Evolutionary conservation across 35 echinoderm and acorn worm species (phyloP).

Genomic region (Stichopus chloronotus): DNA sequence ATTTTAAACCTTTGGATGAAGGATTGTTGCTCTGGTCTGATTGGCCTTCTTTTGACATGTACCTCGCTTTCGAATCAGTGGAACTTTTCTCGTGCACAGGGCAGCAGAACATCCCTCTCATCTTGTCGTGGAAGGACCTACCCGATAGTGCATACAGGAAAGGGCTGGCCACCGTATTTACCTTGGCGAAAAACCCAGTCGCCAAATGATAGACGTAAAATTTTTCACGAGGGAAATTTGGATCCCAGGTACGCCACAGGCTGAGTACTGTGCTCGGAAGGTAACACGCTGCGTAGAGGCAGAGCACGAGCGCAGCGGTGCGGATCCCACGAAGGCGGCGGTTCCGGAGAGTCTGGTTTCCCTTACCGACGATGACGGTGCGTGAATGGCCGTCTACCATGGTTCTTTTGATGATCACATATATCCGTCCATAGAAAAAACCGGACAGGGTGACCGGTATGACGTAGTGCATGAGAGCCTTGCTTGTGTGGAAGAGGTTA

Average conservation of each 20-base stretch:
- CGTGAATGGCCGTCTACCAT: neutral
- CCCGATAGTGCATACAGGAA: slow-evolving; percentile 31
- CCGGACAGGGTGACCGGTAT: neutral
- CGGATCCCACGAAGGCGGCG: slow-evolving; percentile 36
- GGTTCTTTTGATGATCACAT: neutral
- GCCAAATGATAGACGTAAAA: slow-evolving; percentile 31
- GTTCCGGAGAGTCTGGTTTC: neutral
- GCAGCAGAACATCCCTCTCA: slow-evolving; percentile 11
- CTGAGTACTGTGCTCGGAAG: neutral
- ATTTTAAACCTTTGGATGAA: neutral
- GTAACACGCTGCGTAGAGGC: neutral
- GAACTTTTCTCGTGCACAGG: neutral
- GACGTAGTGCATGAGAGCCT: slow-evolving; percentile 2
- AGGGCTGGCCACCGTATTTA: slow-evolving; percentile 8
- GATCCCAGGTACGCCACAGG: neutral
- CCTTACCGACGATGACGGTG: neutral
- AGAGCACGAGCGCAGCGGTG: neutral
- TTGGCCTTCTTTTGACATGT: neutral
- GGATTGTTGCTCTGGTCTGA: neutral
- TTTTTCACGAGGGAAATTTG: neutral
- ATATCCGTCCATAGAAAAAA: slow-evolving; percentile 24
- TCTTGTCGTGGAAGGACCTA: neutral
- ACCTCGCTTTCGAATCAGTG: neutral
- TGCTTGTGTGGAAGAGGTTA: neutral
- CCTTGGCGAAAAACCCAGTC: slow-evolving; percentile 19